phyloP scores from a whole-genome alignment of 2,888 invertebrate species.

The Drosophila niveifrons region DNA sequence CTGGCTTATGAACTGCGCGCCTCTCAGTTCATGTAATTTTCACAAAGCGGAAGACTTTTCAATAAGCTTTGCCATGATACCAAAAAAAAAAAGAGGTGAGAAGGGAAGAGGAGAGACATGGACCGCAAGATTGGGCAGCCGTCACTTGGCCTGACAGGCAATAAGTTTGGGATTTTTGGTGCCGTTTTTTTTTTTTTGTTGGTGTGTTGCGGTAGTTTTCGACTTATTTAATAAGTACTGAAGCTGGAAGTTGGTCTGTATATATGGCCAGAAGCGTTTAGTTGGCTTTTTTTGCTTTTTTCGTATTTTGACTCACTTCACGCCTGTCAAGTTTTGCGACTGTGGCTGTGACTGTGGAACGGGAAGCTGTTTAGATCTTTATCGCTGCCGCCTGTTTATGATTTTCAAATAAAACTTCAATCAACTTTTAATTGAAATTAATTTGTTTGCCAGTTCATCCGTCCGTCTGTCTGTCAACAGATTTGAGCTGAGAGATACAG shows the following conservation, averaged over 20 bases:
- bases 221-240: slow-evolving; percentile 29
- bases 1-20: background rate
- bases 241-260: background rate
- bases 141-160: slow-evolving; percentile 73
- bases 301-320: slow-evolving; percentile 59
- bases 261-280: slow-evolving; percentile 54
- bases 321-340: slow-evolving; percentile 57
- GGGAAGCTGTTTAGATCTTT: slow-evolving; percentile 42
- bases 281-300: slow-evolving; percentile 25
- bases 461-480: slow-evolving; percentile 21
- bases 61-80: slow-evolving; percentile 52
- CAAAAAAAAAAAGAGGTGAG: slow-evolving; percentile 7
- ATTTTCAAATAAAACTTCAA: slow-evolving; percentile 54
- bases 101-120: slow-evolving; percentile 5
- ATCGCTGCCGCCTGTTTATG: slow-evolving; percentile 31
- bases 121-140: slow-evolving; percentile 68
- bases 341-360: background rate
- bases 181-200: slow-evolving; percentile 24
- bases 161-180: slow-evolving; percentile 62
- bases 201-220: slow-evolving; percentile 32
- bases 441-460: slow-evolving; percentile 38
- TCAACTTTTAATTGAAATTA: slow-evolving; percentile 60
- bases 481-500: background rate
- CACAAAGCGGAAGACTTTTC: slow-evolving; percentile 70
- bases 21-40: slow-evolving; percentile 32